phyloP scores from a whole-genome alignment of 1,140 invertebrate species.

The Maniola jurtina region DNA sequence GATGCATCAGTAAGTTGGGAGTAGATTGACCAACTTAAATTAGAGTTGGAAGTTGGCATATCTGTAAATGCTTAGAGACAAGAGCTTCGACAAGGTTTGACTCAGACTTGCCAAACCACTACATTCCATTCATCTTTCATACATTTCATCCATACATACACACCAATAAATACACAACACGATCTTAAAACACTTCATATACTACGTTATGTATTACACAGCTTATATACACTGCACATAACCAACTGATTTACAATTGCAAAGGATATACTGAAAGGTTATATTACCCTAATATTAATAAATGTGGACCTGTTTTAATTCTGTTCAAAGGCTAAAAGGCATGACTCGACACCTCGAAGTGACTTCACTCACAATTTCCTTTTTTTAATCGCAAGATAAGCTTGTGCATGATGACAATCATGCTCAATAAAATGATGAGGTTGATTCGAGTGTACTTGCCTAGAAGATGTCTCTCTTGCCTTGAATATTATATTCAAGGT shows the following conservation, averaged over 20 bases:
- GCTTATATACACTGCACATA: constrained; percentile 35
- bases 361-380: no score
- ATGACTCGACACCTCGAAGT: no score
- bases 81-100: constrained; percentile 27
- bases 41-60: not conserved
- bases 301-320: no score
- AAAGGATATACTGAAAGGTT: not conserved
- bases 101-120: constrained; percentile 29
- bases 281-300: not conserved
- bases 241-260: not conserved
- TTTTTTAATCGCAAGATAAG: no score
- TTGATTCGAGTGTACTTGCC: no score
- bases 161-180: constrained; percentile 73
- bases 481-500: no score
- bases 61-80: constrained; percentile 5
- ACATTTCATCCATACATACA: constrained; percentile 4
- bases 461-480: no score
- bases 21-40: not conserved
- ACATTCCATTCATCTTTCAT: constrained; percentile 31
- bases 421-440: no score
- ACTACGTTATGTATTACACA: constrained; percentile 43
- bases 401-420: no score
- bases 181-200: constrained; percentile 58
- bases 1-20: not conserved
- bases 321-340: no score